Base-by-base conservation (phyloP, 2,888 invertebrate species). In the Disparrhopalites patrizii region DNA sequence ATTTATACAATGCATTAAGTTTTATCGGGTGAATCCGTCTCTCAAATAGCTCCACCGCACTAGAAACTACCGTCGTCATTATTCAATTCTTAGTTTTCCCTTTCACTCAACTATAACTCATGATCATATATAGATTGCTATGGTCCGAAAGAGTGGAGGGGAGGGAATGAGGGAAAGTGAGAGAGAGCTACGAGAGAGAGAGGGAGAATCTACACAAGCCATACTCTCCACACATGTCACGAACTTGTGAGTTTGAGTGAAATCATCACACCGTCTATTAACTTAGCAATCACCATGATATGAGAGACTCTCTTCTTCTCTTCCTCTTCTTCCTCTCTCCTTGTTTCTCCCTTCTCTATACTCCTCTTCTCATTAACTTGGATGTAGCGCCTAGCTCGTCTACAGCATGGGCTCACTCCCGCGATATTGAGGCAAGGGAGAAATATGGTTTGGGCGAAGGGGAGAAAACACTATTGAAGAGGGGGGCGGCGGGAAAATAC, bases 1-100 rank as follows among this genome's bases (percentile, higher is more conserved):
- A 68, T 68, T 68, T 65, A 68, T 68, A 61, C 67, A 68, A 50
- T 57, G 64, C 61, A 61, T 65, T 61, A 67, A 65, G 33, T 62
- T 68, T 67, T 68, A 68, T 68, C 64, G 50, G 56, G 56, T 58
- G 51, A 54, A 54, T 55, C 62, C 62, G 50, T 33, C 50, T 38
- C 56, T 56, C 56, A 43, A 55, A 31, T 63, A 63, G 63, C 23
- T 63, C n/a, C 31, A 63, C 55, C 30, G 56, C 63, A 63, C 55
- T 55, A 63, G 55, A 43, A 55, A 55, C 55, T 47, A n/a, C n/a
- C 56, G 38, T 63, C 28, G 54, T 63, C 63, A 63, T 62, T 62
- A 62, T 63, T 63, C 63, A 63, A 56, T 63, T 30, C 40, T 50
- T n/a, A n/a, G 50, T 31, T 61, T 61, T 55, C 30, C 47, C 55